These are phyloP conservation scores for Druon quercuslanigerum DNA, from an alignment of 1,140 invertebrate genomes.

Conservation along the genomic window DNA sequence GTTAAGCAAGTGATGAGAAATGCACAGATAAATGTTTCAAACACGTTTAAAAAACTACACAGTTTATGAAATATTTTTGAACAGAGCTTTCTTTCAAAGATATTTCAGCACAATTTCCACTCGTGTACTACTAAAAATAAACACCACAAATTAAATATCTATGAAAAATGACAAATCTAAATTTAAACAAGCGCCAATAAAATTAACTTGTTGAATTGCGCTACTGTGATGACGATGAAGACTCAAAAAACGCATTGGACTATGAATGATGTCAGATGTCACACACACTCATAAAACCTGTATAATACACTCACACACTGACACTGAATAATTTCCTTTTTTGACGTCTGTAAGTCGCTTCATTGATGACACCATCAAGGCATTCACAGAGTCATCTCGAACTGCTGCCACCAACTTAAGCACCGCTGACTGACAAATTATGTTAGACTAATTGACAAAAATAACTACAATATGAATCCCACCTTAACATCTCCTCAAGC, in stretches of 20 bases:
- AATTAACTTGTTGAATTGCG: no score
- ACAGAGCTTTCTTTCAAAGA: no score
- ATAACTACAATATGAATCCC: constrained; percentile 19
- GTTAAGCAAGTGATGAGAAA: no score
- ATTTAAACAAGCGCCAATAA: no score
- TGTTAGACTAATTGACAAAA: constrained; percentile 40
- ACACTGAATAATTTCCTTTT: not conserved
- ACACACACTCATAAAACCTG: not conserved
- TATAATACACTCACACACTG: not conserved
- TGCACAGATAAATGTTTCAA: no score
- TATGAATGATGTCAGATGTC: not conserved
- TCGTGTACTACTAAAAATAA: no score
- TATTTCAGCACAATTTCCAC: no score
- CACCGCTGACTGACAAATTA: constrained; percentile 15
- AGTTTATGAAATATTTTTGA: no score
- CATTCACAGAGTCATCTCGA: not conserved
- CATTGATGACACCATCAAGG: not conserved
- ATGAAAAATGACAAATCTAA: no score
- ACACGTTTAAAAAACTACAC: no score
- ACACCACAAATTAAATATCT: no score
- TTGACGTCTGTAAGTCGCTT: not conserved
- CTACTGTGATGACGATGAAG: not conserved
- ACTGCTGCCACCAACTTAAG: constrained; percentile 10
- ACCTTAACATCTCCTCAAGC: not conserved
- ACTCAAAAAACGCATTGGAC: not conserved